Conservation (phyloP, 2,113 vertebrate genomes). For the Meleagris gallopavo region DNA sequence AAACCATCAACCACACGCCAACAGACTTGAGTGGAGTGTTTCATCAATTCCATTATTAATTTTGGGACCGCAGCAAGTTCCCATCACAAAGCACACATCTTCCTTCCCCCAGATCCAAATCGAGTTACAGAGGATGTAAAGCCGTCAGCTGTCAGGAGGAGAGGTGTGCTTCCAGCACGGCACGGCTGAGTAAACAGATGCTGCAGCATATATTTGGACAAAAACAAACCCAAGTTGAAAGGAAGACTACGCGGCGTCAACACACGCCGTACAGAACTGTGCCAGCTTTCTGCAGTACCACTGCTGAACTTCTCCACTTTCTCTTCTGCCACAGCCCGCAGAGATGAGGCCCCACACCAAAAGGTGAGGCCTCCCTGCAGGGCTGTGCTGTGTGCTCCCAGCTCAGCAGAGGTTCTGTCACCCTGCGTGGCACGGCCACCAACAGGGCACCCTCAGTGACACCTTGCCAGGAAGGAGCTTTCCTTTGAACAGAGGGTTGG, state of each 20-base stretch:
- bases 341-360: accelerated
- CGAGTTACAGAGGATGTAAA: not conserved
- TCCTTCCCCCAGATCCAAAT: not conserved
- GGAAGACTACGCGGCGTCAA: not conserved
- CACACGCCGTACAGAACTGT: not conserved
- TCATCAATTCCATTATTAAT: not conserved
- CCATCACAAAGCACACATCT: not conserved
- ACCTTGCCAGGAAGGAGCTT: not conserved
- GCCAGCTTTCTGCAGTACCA: not conserved
- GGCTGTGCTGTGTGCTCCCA: not conserved
- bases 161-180: not conserved
- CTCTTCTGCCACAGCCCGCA: not conserved
- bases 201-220: constrained; percentile 9
- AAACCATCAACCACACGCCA: not conserved
- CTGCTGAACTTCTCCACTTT: not conserved
- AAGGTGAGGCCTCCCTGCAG: not conserved
- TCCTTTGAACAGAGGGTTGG: accelerated
- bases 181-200: constrained; percentile 50
- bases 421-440: not conserved
- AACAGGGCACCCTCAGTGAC: not conserved
- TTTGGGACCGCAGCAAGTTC: not conserved
- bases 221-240: constrained; percentile 3
- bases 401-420: not conserved
- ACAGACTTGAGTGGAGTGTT: not conserved
- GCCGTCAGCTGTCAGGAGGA: not conserved